Conservation (phyloP, 2,888 invertebrate genomes). For the Tipula confusa region DNA sequence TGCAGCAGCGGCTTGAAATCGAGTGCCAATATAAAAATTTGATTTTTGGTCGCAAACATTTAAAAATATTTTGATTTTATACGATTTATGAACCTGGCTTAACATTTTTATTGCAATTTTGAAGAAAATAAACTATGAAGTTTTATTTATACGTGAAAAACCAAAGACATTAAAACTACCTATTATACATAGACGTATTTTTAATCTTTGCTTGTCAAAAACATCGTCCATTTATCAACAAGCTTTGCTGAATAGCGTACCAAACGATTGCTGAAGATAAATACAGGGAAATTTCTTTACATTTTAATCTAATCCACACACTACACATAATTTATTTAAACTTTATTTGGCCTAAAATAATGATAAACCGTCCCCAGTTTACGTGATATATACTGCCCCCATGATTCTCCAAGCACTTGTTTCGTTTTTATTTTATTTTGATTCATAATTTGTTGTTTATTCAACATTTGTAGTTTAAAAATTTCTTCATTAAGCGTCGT, state of each 20-base stretch:
- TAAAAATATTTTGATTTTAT: not conserved
- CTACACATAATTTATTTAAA: not conserved
- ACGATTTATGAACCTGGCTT: not conserved
- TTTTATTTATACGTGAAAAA: too few relatives aligned
- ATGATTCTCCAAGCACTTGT: not conserved
- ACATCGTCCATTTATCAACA: too few relatives aligned
- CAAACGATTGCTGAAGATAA: too few relatives aligned
- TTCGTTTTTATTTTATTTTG: not conserved
- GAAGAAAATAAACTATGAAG: not conserved
- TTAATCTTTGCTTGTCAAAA: too few relatives aligned
- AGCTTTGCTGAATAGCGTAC: too few relatives aligned
- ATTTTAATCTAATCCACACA: not conserved
- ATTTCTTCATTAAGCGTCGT: not conserved
- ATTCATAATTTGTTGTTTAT: not conserved
- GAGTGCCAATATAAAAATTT: not conserved
- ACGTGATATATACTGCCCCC: not conserved
- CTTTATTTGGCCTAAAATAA: slow-evolving; percentile 15
- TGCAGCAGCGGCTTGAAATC: not conserved
- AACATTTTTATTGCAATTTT: not conserved
- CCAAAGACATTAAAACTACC: too few relatives aligned
- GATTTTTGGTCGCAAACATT: not conserved
- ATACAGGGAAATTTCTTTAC: not conserved
- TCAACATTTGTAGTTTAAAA: not conserved
- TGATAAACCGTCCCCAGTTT: not conserved
- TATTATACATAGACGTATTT: too few relatives aligned